Conservation (phyloP, 2,113 vertebrate species). For the Pluvianellus socialis region DNA sequence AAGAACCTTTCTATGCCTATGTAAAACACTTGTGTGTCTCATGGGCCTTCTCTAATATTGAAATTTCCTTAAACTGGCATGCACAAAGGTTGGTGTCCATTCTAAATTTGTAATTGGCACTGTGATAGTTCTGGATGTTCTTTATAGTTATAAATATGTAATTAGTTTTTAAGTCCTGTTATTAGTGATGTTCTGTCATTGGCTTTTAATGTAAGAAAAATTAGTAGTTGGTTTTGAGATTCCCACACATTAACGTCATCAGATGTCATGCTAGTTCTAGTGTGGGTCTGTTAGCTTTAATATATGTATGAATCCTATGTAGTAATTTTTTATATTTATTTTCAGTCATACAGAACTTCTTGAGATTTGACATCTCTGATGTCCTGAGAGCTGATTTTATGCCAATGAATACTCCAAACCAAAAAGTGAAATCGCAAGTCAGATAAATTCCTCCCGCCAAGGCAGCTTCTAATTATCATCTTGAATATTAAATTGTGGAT, state of each 20-base stretch:
- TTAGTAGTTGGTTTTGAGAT: not conserved
- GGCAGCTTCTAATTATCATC: not conserved
- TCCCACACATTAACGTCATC: not conserved
- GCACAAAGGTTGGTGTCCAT: not conserved
- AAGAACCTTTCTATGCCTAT: not conserved
- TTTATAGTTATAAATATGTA: not conserved
- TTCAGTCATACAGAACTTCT: not conserved
- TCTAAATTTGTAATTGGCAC: not conserved
- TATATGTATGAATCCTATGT: not conserved
- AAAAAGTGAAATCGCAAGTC: not conserved
- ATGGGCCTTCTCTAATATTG: not conserved
- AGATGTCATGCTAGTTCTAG: not conserved
- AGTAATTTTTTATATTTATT: not conserved
- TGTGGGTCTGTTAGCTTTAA: not conserved
- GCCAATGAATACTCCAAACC: not conserved
- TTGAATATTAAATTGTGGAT: not conserved
- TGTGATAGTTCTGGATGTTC: not conserved
- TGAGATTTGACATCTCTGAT: not conserved
- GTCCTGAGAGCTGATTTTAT: not conserved
- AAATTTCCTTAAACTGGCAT: not conserved
- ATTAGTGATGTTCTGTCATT: not conserved
- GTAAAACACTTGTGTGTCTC: not conserved
- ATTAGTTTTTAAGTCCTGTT: not conserved
- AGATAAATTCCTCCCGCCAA: not conserved
- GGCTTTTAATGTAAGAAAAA: not conserved